Base-by-base conservation (phyloP, 1,140 invertebrate species). In the Triops longicaudatus region DNA sequence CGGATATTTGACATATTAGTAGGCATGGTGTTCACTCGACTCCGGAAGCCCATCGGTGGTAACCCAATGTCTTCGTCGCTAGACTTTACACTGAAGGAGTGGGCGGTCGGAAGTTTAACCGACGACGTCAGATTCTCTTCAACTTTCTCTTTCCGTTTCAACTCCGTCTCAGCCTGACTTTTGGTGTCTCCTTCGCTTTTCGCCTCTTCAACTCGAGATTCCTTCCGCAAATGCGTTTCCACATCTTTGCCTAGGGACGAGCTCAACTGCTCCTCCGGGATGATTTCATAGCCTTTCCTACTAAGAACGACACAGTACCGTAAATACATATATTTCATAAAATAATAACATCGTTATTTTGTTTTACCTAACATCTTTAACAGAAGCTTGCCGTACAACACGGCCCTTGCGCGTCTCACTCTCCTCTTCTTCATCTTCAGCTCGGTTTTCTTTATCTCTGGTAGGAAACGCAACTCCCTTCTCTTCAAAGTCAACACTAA, bases 201-300 rank as follows among this genome's bases (percentile, higher is more conserved):
- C 6, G 50, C 14, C 14, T 63, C 50, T 17, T 17, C 50, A 63
- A 63, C 14, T 17, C 22, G 6, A 22, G 50, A 22, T 22, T 63
- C n/a, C 6, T 63, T 63, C 17, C 7, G 17, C 10, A 63, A 22
- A 14, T 63, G 14, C 10, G 17, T 12, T 1, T 77, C 76, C 28
- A 44, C 12, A 17, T 78, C 78, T 78, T 78, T 78, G 26, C 79
- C 78, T 26, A 26, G 27, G 42, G 75, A 76, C 14, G 44, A 78
- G 50, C 72, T 77, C 42, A 75, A 73, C 28, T 78, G 78, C 87
- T 95, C 93, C 85, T 95, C 93, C 7, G 93, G 93, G 80, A 95
- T 95, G 63, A 93, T 92, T 86, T 94, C 93, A 83, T 91, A 95
- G 82, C 92, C 93, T 5, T 93, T 91, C 26, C 78, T 63, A 63